Conservation (phyloP, 2,797 vertebrate species). For the Dallia pectoralis region DNA sequence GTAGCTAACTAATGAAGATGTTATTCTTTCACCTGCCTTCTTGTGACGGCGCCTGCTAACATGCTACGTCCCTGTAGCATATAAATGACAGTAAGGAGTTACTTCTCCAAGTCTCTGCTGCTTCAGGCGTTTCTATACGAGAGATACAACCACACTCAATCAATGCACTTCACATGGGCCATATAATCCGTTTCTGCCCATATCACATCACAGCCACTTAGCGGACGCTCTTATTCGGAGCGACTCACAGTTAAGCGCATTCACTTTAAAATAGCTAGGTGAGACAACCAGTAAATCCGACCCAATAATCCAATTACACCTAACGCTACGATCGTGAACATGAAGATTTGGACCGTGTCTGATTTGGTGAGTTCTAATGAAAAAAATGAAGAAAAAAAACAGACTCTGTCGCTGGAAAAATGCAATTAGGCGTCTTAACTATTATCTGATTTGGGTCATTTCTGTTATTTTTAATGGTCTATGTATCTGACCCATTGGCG, state of each 20-base stretch:
- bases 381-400: too few relatives aligned
- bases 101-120: neutral
- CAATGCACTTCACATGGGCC: neutral
- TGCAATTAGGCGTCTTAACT: neutral
- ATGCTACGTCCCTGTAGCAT: neutral
- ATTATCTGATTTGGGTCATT: neutral
- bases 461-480: neutral
- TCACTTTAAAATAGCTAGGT: too few relatives aligned
- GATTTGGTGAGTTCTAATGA: neutral
- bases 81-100: neutral
- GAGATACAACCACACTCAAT: neutral
- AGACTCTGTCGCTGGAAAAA: too few relatives aligned
- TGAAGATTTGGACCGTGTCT: neutral
- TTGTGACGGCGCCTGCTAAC: neutral
- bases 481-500: neutral
- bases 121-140: neutral
- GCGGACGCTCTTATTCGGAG: too few relatives aligned
- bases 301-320: too few relatives aligned
- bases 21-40: neutral
- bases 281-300: too few relatives aligned
- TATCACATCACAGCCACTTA: too few relatives aligned
- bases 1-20: neutral
- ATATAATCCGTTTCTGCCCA: neutral
- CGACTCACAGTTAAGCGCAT: too few relatives aligned
- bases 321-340: neutral